Evolutionary conservation across 2,113 vertebrate species (phyloP).

Genomic region (Lamprotornis superbus): DNA sequence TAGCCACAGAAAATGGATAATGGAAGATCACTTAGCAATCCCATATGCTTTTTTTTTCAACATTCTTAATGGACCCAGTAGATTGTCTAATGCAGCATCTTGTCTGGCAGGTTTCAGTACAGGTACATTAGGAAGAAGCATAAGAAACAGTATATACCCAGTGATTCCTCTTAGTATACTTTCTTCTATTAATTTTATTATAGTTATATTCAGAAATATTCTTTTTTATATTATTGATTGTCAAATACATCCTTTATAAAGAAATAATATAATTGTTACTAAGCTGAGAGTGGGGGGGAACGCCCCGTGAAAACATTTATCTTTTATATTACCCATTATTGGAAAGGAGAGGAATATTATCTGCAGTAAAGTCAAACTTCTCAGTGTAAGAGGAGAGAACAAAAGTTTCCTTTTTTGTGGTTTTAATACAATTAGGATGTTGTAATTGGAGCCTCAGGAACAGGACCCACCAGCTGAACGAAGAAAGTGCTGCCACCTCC

Average conservation of each 20-base stretch:
- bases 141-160: neutral
- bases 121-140: neutral
- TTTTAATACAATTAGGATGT: neutral
- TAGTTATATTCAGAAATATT: neutral
- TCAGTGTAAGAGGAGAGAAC: neutral
- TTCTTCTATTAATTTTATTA: neutral
- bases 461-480: accelerated
- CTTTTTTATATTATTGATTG: neutral
- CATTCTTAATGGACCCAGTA: neutral
- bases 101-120: neutral
- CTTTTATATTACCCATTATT: neutral
- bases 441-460: neutral
- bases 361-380: neutral
- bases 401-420: neutral
- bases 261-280: neutral
- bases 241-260: neutral
- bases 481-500: neutral
- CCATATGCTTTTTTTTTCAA: neutral
- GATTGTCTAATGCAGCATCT: neutral
- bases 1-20: neutral
- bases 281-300: accelerated
- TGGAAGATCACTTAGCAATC: neutral
- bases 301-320: neutral
- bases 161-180: neutral
- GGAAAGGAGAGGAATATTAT: neutral